Base-by-base conservation (phyloP, 1,140 invertebrate genomes). In the Maniola jurtina region DNA sequence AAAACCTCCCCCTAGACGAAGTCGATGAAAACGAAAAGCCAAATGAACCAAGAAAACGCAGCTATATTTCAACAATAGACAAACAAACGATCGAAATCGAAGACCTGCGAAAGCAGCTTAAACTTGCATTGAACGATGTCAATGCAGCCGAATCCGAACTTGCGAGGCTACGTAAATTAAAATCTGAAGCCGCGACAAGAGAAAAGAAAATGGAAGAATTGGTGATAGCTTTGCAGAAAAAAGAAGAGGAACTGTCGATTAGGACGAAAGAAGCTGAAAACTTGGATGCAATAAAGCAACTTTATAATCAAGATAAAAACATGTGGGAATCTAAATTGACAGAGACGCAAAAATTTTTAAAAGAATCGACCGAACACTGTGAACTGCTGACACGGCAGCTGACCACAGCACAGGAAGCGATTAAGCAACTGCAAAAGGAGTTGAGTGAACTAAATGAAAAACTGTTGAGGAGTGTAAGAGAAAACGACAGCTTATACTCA, bases 141-240 rank as follows among this genome's bases (percentile, higher is more conserved):
- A 85, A 80, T 55, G 79, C 84, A 5, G 92, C 93, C 0, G 93
- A 95, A 79, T 94, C 94, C 47, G 95, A 96, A 76, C 88, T 96
- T 34, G 91, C 93, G n/a, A 93, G 94, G 63, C 84, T 96, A 54
- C 93, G 94, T 13, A 94, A 95, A 82, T 82, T 94, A 47, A 94
- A 95, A 81, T 90, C 92, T 3, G 94, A 95, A 61, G 87, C 92
- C 47, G 80, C 89, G 42, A 72, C 94, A 47, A 90, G 94, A 64
- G 95, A 96, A 76, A 94, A 94, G 63, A 94, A 94, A 78, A 94
- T 96, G 84, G 94, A 95, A 52, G 94, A 95, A 76, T 73, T 96
- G 61, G 86, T 95, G 10, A 92, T 90, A 48, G 92, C 92, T 6
- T 88, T 96, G 34, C 94, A 96, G 78, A 92, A 93, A 64, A 95